Evolutionary conservation across 2,888 invertebrate species (phyloP).

Genomic region (Erynnis tages): DNA sequence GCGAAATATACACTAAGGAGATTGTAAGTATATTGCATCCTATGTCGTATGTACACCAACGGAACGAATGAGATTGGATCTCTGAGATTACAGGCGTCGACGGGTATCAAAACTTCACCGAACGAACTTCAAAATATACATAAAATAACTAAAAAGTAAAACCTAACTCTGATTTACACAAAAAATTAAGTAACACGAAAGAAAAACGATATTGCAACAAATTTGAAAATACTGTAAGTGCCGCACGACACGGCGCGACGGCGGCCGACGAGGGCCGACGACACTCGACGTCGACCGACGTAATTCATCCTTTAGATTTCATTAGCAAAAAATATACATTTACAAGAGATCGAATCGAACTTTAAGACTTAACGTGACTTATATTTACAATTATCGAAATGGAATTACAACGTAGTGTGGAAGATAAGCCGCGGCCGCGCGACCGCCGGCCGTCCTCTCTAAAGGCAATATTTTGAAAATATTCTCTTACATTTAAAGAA

Average conservation of each 20-base stretch:
- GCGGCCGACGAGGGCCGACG: slow-evolving; percentile 15
- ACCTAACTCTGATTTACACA: slow-evolving; percentile 74
- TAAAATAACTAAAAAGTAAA: slow-evolving; percentile 60
- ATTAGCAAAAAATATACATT: slow-evolving; percentile 79
- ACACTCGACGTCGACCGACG: slow-evolving; percentile 35
- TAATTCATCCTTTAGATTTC: slow-evolving; percentile 41
- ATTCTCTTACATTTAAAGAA: slow-evolving; percentile 76
- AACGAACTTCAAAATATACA: slow-evolving; percentile 74
- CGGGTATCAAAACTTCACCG: slow-evolving; percentile 58
- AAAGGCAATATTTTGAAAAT: slow-evolving; percentile 81
- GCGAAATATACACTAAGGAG: slow-evolving; percentile 77
- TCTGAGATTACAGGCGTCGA: slow-evolving; percentile 73
- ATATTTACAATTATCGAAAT: slow-evolving; percentile 80
- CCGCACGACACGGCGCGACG: slow-evolving; percentile 2
- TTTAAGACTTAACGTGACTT: slow-evolving; percentile 77
- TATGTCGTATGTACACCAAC: slow-evolving; percentile 63
- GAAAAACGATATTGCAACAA: slow-evolving; percentile 76
- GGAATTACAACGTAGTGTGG: slow-evolving; percentile 77
- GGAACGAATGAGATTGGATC: slow-evolving; percentile 74
- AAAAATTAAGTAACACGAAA: slow-evolving; percentile 70
- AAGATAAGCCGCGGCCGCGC: slow-evolving; percentile 64
- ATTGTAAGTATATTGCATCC: slow-evolving; percentile 69
- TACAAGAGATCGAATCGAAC: slow-evolving; percentile 81
- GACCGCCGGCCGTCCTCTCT: slow-evolving; percentile 61
- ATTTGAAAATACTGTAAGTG: slow-evolving; percentile 55